A percentile compares a stretch with the other conserved stretches of the same genome.
These are phyloP conservation scores for Caenorhabditis inopinata DNA, from an alignment of 1,140 invertebrate species.

Conservation along the genomic window DNA sequence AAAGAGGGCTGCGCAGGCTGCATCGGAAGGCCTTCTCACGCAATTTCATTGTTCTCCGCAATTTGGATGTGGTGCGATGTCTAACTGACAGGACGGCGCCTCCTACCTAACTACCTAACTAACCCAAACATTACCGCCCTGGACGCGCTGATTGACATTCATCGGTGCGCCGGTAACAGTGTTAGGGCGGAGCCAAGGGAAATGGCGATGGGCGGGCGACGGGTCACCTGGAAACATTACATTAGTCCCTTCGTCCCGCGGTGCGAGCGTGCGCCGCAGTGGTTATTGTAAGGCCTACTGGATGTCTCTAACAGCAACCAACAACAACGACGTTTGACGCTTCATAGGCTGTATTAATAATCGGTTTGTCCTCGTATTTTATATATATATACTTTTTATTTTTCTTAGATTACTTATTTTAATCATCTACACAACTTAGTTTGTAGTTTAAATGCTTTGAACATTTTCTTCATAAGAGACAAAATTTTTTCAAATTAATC, in stretches of 20 bases:
- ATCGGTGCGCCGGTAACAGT: slow-evolving; percentile 28
- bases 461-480: too few relatives aligned
- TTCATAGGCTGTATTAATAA: neutral
- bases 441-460: too few relatives aligned
- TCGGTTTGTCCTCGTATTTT: neutral
- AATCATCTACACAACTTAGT: too few relatives aligned
- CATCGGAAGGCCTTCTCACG: neutral
- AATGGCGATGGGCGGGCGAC: slow-evolving; percentile 11
- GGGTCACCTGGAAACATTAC: slow-evolving; percentile 31
- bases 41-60: slow-evolving; percentile 15
- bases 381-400: too few relatives aligned
- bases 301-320: neutral
- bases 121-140: slow-evolving; percentile 25
- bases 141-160: slow-evolving; percentile 12
- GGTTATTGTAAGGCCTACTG: slow-evolving; percentile 21
- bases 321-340: neutral
- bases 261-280: slow-evolving; percentile 26
- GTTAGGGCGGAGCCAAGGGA: neutral
- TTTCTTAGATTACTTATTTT: too few relatives aligned
- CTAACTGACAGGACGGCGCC: slow-evolving; percentile 3
- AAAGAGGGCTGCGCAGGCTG: too few relatives aligned
- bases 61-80: neutral
- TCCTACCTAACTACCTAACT: slow-evolving; percentile 20
- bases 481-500: too few relatives aligned
- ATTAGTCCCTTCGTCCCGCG: slow-evolving; percentile 11